Evolutionary conservation across 2,797 vertebrate species (phyloP), one percentile per base, ranked within the genome.

Genomic region (Bryconaethiops microstoma): DNA sequence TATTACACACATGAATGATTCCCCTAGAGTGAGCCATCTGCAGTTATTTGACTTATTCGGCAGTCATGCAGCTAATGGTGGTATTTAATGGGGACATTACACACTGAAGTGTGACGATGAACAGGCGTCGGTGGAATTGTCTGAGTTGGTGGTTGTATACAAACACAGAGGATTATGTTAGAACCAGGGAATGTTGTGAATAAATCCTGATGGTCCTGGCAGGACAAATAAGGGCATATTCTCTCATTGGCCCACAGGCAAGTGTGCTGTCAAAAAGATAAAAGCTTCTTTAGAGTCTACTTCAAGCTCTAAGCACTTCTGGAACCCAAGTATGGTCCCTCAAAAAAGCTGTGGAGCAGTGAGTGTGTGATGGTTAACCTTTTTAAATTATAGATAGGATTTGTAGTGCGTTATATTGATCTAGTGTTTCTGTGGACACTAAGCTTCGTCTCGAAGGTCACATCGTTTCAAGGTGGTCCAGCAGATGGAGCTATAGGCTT

Each of bases 401-500:
- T 78, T 39, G 13, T 54, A 25, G 14, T 35, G 69, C 17, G 21
- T 40, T 13, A 12, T 42, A 23, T 57, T 39, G 9, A 54, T 19
- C 17, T 17, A 65, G 5, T n/a, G 17, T 17, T 21, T n/a, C 7
- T 48, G 17, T 52, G 12, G 55, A 83, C 74, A 59, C 25, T 2
- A n/a, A 0, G 21, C 1, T 35, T 17, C 42, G 52, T 71, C 23
- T 80, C 29, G 29, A 52, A 40, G 73, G 48, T 81, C 67, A 23
- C 12, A 45, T 62, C 7, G 39, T 89, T 72, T 85, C 76, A 69
- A 81, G 78, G 77, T 83, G 86, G 77, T 83, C 92, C 91, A 72
- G 87, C 74, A 93, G 92, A 86, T 92, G 92, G 91, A 90, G 89
- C 74, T 74, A 55, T 83, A 67, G 57, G 74, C 52, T 60, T 77